Conservation (phyloP, 2,797 vertebrate genomes). For the Fratercula arctica region DNA sequence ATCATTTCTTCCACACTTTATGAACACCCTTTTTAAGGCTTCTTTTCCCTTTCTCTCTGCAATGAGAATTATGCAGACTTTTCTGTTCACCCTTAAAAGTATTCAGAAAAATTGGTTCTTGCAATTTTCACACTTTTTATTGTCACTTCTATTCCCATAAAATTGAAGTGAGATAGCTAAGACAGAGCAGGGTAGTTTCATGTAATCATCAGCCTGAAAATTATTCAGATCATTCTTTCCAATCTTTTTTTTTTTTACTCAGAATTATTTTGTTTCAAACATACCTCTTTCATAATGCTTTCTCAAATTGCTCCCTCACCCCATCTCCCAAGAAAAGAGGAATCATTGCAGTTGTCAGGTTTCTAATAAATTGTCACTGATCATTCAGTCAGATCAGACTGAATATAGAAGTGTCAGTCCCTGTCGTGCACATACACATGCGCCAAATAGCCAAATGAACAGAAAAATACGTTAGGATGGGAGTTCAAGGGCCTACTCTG, state of each 20-base stretch:
- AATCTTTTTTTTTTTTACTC: not conserved
- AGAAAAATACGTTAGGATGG: not conserved
- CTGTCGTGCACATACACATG: not conserved
- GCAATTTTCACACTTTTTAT: conserved; percentile 8
- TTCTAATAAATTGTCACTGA: not conserved
- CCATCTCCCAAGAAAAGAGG: not conserved
- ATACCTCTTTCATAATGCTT: not conserved
- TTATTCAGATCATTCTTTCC: not conserved
- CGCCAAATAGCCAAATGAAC: not conserved
- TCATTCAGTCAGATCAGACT: not conserved
- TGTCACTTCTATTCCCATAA: not conserved
- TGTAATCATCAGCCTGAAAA: conserved; percentile 9
- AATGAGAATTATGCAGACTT: not conserved
- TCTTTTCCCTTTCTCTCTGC: not conserved
- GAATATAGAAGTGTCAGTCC: not conserved
- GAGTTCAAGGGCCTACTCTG: not conserved
- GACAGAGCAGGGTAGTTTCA: not conserved
- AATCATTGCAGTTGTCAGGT: not conserved
- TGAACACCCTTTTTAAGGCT: not conserved
- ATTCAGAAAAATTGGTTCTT: not conserved
- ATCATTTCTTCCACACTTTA: not conserved
- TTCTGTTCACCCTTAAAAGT: not conserved
- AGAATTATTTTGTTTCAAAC: conserved; percentile 7
- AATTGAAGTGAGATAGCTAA: not conserved
- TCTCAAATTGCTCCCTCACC: not conserved